These are phyloP conservation scores for Tribolium freemani DNA, from an alignment of 2,888 invertebrate genomes.

Conservation along the genomic window DNA sequence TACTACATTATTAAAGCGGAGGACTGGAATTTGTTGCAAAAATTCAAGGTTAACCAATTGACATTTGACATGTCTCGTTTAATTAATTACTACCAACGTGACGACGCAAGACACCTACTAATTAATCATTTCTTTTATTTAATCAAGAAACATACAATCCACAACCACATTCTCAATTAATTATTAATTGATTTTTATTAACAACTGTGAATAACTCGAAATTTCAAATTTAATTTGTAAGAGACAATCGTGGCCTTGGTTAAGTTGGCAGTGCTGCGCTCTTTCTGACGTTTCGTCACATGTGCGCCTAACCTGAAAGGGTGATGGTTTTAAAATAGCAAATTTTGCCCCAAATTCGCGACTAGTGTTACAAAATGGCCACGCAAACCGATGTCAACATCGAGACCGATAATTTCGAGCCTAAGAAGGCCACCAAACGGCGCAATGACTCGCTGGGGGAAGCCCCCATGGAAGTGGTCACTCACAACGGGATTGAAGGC, in stretches of 20 bases:
- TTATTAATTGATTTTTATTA: not conserved
- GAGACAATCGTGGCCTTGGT: no score
- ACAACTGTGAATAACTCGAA: not conserved
- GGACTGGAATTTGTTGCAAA: slow-evolving; percentile 15
- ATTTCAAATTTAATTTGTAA: not conserved
- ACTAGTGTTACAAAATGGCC: slow-evolving; percentile 11
- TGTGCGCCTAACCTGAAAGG: slow-evolving; percentile 26
- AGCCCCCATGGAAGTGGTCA: slow-evolving; percentile 78
- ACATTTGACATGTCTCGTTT: slow-evolving; percentile 13
- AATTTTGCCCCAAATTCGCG: not conserved
- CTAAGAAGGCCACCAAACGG: slow-evolving; percentile 71
- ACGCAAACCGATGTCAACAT: slow-evolving; percentile 69
- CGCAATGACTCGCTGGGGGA: slow-evolving; percentile 70
- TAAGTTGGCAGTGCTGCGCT: slow-evolving; percentile 7
- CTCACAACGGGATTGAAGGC: slow-evolving; percentile 76
- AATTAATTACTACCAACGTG: not conserved
- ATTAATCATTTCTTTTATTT: no score
- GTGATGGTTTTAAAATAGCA: not conserved
- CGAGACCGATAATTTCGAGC: slow-evolving; percentile 70
- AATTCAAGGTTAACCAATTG: slow-evolving; percentile 29
- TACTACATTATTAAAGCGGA: slow-evolving; percentile 31
- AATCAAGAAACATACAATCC: no score
- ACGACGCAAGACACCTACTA: not conserved
- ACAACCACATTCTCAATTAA: no score
- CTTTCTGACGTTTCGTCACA: slow-evolving; percentile 8